Conservation (phyloP, 2,888 invertebrate genomes). For the Drosophila niveifrons region DNA sequence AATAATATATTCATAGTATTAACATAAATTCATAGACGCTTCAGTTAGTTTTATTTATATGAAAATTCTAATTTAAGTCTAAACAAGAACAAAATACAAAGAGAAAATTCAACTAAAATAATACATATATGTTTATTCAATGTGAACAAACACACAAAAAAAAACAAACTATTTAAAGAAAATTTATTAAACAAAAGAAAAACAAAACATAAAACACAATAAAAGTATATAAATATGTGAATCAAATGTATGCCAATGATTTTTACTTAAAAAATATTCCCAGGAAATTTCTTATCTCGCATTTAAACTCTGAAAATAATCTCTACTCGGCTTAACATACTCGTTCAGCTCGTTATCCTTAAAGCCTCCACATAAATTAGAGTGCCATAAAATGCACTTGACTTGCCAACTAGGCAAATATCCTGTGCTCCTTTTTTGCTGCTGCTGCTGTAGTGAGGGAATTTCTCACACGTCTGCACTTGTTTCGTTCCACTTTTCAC, state of each 20-base stretch:
- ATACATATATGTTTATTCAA: slow-evolving; percentile 55
- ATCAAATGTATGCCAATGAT: slow-evolving; percentile 44
- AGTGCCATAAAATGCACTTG: slow-evolving; percentile 39
- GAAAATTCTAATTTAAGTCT: slow-evolving; percentile 48
- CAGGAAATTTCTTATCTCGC: not conserved
- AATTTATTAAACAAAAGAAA: slow-evolving; percentile 53
- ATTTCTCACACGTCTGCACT: slow-evolving; percentile 65
- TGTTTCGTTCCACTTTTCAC: slow-evolving; percentile 62
- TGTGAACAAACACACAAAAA: slow-evolving; percentile 60
- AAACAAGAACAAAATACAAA: slow-evolving; percentile 32
- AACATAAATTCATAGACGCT: slow-evolving; percentile 80
- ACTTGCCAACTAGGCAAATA: slow-evolving; percentile 63
- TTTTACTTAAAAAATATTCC: too few species aligned
- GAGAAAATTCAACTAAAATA: slow-evolving; percentile 32
- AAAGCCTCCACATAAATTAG: slow-evolving; percentile 43
- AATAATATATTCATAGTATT: slow-evolving; percentile 68
- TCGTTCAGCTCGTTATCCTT: slow-evolving; percentile 5
- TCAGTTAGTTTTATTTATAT: slow-evolving; percentile 79
- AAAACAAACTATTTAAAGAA: slow-evolving; percentile 49
- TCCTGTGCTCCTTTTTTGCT: slow-evolving; percentile 54
- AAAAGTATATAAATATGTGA: slow-evolving; percentile 67
- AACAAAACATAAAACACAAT: slow-evolving; percentile 53
- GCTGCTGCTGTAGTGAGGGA: slow-evolving; percentile 20
- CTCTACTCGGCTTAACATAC: not conserved
- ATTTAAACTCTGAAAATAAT: not conserved